Conservation (phyloP, 2,888 invertebrate species). For the Melipona beecheii region DNA sequence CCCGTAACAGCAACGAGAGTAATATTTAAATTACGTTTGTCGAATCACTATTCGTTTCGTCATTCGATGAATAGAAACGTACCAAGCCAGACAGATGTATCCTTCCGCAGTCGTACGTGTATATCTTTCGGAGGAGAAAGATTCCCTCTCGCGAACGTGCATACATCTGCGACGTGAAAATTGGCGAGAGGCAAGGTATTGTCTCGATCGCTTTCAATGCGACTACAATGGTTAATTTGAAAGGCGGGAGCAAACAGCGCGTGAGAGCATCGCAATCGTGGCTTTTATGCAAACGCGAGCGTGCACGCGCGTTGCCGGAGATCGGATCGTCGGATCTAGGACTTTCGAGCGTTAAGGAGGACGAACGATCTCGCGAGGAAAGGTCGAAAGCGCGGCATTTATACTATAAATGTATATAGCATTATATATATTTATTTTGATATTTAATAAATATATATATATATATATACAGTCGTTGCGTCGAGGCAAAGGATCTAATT, state of each 20-base stretch:
- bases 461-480: too few species aligned
- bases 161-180: not conserved
- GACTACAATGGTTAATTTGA: constrained; percentile 13
- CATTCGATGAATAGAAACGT: not conserved
- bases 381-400: constrained; percentile 35
- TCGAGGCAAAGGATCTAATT: constrained; percentile 52
- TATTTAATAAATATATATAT: not conserved
- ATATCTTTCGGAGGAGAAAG: not conserved
- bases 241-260: constrained; percentile 11
- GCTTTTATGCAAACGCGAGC: constrained; percentile 37
- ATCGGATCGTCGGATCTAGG: constrained; percentile 10
- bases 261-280: constrained; percentile 1
- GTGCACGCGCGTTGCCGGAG: not conserved
- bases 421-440: not conserved
- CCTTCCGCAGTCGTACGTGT: not conserved
- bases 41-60: too few species aligned
- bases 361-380: constrained; percentile 32
- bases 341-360: constrained; percentile 17
- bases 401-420: not conserved
- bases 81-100: not conserved
- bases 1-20: too few species aligned
- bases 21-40: too few species aligned
- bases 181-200: constrained; percentile 9
- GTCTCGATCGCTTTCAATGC: constrained; percentile 24
- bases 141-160: too few species aligned